Percentiles rank a stretch among this genome's conserved stretches.
Conservation (phyloP, 2,113 vertebrate genomes). For the Ancistrus triradiatus region DNA sequence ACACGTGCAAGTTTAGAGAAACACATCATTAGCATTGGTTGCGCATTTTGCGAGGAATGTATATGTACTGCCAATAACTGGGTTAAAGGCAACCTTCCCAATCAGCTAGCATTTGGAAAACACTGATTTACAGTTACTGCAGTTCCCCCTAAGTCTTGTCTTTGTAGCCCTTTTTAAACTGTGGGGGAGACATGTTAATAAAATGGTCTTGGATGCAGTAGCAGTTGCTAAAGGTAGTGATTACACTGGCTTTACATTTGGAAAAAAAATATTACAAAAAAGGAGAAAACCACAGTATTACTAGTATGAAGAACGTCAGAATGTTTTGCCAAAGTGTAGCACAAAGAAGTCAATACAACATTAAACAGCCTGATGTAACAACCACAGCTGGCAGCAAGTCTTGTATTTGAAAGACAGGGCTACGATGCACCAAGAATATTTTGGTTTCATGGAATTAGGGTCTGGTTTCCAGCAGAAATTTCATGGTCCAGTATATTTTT, state of each 20-base stretch:
- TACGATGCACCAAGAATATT: neutral
- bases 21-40: too few relatives aligned
- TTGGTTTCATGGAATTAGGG: conserved; percentile 1
- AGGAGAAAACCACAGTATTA: conserved; percentile 11
- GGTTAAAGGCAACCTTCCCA: too few relatives aligned
- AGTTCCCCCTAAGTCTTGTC: too few relatives aligned
- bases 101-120: too few relatives aligned
- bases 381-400: conserved; percentile 8
- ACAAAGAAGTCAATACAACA: neutral
- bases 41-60: too few relatives aligned
- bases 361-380: conserved; percentile 18
- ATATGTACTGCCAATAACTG: too few relatives aligned
- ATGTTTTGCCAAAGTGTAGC: conserved; percentile 9
- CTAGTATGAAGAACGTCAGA: neutral
- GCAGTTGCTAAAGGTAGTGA: neutral
- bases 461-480: neutral
- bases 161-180: too few relatives aligned
- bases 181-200: too few relatives aligned
- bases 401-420: conserved; percentile 4
- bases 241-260: conserved; percentile 13
- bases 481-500: neutral
- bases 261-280: neutral
- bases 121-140: too few relatives aligned
- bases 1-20: too few relatives aligned
- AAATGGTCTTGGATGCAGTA: neutral